Evolutionary conservation across 2,113 vertebrate species (phyloP).

Genomic region (Ictalurus punctatus): DNA sequence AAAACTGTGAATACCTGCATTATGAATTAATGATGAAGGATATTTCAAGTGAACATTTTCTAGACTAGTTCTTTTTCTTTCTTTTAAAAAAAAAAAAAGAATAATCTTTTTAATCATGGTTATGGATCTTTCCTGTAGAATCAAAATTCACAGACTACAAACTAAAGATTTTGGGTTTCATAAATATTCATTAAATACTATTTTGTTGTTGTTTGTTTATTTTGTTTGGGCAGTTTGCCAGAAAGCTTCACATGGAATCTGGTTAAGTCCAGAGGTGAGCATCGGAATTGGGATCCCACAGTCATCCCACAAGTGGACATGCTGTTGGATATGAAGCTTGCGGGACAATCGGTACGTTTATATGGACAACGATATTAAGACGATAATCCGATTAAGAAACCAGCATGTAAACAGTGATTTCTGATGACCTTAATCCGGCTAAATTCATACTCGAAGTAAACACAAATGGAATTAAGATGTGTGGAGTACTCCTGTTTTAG

Average conservation of each 20-base stretch:
- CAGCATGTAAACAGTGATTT: too few relatives aligned
- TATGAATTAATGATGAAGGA: constrained; percentile 15
- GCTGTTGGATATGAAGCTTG: background rate
- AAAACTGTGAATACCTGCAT: background rate
- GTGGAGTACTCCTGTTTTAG: too few relatives aligned
- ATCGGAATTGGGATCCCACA: background rate
- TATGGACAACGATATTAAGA: too few relatives aligned
- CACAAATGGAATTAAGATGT: too few relatives aligned
- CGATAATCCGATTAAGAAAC: too few relatives aligned
- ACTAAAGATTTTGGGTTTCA: background rate
- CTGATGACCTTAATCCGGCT: too few relatives aligned
- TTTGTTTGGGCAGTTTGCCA: background rate
- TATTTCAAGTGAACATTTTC: constrained; percentile 14
- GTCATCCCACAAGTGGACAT: background rate
- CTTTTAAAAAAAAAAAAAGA: background rate
- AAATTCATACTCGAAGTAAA: too few relatives aligned
- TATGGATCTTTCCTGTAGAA: background rate
- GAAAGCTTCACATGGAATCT: background rate
- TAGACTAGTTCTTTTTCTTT: background rate
- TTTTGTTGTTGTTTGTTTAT: background rate
- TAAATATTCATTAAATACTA: background rate
- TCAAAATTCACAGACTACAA: background rate
- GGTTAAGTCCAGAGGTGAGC: background rate
- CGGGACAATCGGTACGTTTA: too few relatives aligned
- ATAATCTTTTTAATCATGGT: background rate